Evolutionary conservation across 2,888 invertebrate genomes (phyloP).

Genomic region (Hirtodrosophila duncani): DNA sequence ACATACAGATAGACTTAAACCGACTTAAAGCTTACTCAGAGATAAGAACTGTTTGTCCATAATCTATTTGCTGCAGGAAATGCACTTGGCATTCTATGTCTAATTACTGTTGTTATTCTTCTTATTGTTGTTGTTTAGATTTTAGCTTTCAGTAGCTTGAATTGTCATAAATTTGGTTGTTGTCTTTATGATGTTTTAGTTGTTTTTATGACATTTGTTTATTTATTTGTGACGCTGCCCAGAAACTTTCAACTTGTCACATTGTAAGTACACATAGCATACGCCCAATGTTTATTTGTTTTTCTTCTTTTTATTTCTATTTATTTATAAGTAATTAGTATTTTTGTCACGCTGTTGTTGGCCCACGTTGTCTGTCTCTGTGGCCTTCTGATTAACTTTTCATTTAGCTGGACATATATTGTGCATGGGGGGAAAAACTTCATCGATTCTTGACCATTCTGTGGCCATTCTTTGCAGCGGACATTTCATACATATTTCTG

Average conservation of each 20-base stretch:
- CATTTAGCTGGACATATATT: conserved; percentile 22
- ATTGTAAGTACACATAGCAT: no score
- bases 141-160: conserved; percentile 14
- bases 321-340: conserved; percentile 56
- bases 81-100: conserved; percentile 21
- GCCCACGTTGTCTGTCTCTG: conserved; percentile 26
- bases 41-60: conserved; percentile 8
- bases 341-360: conserved; percentile 54
- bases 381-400: conserved; percentile 47
- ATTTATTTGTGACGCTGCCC: neutral
- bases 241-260: conserved; percentile 39
- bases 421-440: neutral
- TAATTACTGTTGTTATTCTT: conserved; percentile 5
- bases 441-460: conserved; percentile 35
- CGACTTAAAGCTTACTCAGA: conserved; percentile 1
- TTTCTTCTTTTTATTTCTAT: conserved; percentile 20
- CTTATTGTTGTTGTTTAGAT: conserved; percentile 8
- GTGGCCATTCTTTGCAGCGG: conserved; percentile 34
- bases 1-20: no score
- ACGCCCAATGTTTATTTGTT: conserved; percentile 1
- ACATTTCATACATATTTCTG: conserved; percentile 49
- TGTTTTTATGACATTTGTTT: conserved; percentile 2
- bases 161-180: conserved; percentile 28
- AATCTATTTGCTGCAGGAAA: neutral
- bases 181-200: conserved; percentile 7